Conservation (phyloP, 2,113 vertebrate genomes). For the Hemiscyllium ocellatum region DNA sequence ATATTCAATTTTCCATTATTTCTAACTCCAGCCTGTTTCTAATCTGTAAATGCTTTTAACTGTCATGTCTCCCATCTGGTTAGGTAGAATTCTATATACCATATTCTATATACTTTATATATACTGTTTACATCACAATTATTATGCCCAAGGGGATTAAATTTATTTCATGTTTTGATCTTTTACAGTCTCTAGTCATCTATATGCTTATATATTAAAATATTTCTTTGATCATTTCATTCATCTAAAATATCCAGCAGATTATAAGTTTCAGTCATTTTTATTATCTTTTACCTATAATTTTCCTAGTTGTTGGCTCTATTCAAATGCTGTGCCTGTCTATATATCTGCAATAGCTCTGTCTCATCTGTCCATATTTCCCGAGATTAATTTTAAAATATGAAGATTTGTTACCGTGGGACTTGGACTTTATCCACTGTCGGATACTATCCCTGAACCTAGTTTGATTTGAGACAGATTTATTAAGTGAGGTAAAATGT, state of each 20-base stretch:
- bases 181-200: neutral
- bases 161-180: neutral
- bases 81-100: neutral
- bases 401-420: neutral
- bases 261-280: neutral
- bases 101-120: neutral
- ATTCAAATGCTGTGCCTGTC: neutral
- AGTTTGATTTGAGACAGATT: constrained; percentile 13
- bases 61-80: neutral
- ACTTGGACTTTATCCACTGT: constrained; percentile 12
- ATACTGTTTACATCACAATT: neutral
- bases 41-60: neutral
- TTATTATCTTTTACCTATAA: neutral
- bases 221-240: neutral
- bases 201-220: neutral
- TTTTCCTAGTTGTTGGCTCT: neutral
- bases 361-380: neutral
- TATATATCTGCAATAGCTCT: neutral
- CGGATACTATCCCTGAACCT: constrained; percentile 2
- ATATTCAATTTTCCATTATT: neutral
- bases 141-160: neutral
- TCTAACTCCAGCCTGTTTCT: neutral
- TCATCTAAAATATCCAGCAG: neutral
- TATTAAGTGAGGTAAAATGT: constrained; percentile 22
- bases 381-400: neutral